Evolutionary conservation across 2,888 invertebrate genomes (phyloP).

Genomic region (Drepanosiphum platanoidis): DNA sequence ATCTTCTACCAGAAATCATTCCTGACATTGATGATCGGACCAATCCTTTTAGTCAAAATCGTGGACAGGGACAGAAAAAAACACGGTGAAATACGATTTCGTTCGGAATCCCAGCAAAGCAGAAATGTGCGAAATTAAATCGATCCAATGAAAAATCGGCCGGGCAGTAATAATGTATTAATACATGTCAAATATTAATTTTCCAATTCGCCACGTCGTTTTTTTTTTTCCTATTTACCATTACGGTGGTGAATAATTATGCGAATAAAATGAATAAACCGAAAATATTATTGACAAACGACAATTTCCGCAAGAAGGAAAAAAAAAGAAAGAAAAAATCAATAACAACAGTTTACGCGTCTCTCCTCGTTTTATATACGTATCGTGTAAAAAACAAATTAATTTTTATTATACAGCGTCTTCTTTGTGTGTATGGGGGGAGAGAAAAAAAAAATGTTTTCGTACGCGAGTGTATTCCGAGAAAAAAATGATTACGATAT

Average conservation of each 20-base stretch:
- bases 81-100: too few relatives aligned
- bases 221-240: too few relatives aligned
- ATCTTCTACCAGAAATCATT: too few relatives aligned
- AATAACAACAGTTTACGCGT: neutral
- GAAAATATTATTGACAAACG: neutral
- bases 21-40: too few relatives aligned
- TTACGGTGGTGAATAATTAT: neutral
- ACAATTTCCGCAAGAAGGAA: neutral
- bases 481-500: conserved; percentile 45
- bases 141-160: too few relatives aligned
- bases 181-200: too few relatives aligned
- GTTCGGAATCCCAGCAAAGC: too few relatives aligned
- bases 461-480: conserved; percentile 4
- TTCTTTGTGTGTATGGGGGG: neutral
- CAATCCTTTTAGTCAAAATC: too few relatives aligned
- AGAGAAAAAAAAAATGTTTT: neutral
- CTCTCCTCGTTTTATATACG: neutral
- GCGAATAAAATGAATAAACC: neutral
- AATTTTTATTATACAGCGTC: conserved; percentile 24
- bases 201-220: too few relatives aligned
- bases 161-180: too few relatives aligned
- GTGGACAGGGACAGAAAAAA: too few relatives aligned
- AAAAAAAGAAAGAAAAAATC: neutral
- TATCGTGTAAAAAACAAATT: conserved; percentile 2
- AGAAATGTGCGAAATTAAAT: too few relatives aligned